Evolutionary conservation across 1,140 invertebrate genomes (phyloP).

Genomic region (Lepidurus couesii): DNA sequence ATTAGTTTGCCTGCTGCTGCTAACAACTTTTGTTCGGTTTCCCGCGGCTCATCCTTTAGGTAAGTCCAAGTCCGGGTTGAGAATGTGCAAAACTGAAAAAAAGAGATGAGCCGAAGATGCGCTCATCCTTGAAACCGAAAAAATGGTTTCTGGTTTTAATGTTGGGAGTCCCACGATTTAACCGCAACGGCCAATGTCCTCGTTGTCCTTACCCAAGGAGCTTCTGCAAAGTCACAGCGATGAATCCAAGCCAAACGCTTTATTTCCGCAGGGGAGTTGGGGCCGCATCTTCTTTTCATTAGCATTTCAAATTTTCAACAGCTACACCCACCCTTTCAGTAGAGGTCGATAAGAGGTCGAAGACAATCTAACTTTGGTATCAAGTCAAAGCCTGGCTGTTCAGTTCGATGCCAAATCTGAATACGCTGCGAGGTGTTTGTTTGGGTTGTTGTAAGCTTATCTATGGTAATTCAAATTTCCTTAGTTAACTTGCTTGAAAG

Average conservation of each 20-base stretch:
- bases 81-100: not conserved
- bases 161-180: not conserved
- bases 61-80: not conserved
- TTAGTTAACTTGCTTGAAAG: too few species aligned
- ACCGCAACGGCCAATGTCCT: not conserved
- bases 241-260: not conserved
- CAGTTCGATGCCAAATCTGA: too few species aligned
- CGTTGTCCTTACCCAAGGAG: not conserved
- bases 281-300: not conserved
- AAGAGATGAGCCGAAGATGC: not conserved
- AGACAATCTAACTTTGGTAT: not conserved
- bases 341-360: not conserved
- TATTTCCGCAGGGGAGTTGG: too few species aligned
- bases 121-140: conserved; percentile 18
- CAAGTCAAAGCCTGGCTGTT: too few species aligned
- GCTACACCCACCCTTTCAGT: not conserved
- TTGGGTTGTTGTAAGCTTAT: too few species aligned
- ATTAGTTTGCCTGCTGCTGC: not conserved
- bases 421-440: too few species aligned
- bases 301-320: not conserved
- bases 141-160: not conserved
- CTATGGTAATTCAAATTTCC: too few species aligned
- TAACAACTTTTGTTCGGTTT: not conserved
- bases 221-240: not conserved
- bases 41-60: not conserved